Conservation (phyloP, 2,797 vertebrate genomes). For the Podargus strigoides region DNA sequence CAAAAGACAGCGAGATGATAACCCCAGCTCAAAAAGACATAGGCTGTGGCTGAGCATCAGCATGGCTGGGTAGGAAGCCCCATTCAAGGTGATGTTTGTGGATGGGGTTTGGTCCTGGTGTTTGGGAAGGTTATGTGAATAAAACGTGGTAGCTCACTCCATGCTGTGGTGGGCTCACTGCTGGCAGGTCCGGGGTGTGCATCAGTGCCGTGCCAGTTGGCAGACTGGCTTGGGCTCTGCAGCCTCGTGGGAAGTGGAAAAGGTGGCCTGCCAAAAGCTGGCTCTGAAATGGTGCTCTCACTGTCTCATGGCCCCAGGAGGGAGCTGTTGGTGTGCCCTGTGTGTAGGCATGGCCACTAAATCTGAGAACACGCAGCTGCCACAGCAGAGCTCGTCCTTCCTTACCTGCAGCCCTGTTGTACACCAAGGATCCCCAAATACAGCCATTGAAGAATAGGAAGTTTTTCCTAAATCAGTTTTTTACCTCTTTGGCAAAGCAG, state of each 20-base stretch:
- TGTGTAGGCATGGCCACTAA: accelerated
- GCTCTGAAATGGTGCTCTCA: neutral
- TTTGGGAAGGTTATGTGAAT: neutral
- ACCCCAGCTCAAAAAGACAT: neutral
- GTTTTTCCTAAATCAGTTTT: neutral
- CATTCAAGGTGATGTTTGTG: accelerated
- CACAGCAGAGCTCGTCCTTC: neutral
- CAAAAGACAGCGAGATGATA: neutral
- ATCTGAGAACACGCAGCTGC: neutral
- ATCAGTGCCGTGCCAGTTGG: accelerated
- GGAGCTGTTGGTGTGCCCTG: neutral
- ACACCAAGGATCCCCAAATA: neutral
- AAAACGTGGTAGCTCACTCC: neutral
- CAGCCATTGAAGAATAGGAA: neutral
- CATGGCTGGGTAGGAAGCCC: neutral
- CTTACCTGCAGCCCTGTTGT: neutral
- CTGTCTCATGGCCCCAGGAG: neutral
- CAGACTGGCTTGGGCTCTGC: accelerated
- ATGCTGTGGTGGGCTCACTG: accelerated
- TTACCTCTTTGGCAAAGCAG: neutral
- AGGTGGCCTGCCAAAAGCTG: neutral
- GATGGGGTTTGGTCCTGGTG: neutral
- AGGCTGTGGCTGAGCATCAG: neutral
- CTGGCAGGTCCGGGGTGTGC: neutral
- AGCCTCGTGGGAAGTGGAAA: accelerated